These are phyloP conservation scores for Masnerella sp. DNA, from an alignment of 2,888 invertebrate species.

Conservation along the genomic window DNA sequence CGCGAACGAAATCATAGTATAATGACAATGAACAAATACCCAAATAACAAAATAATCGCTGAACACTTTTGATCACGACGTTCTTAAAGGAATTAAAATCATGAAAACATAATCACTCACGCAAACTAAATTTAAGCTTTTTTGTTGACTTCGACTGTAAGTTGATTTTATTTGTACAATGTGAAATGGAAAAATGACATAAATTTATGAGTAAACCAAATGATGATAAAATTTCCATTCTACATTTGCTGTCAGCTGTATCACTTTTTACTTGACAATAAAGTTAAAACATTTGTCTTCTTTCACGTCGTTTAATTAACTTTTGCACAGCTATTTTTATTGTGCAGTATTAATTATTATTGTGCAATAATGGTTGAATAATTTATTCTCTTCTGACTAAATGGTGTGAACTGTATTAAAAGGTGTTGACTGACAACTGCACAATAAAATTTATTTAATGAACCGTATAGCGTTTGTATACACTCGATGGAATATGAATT, in stretches of 20 bases:
- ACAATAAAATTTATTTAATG: conserved; percentile 16
- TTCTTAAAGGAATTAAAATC: conserved; percentile 17
- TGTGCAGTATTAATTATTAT: conserved; percentile 16
- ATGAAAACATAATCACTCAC: conserved; percentile 32
- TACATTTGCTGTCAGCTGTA: conserved; percentile 8
- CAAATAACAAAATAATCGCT: background rate
- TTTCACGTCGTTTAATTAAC: conserved; percentile 8
- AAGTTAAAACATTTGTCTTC: conserved; percentile 4
- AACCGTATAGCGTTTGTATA: conserved; percentile 7
- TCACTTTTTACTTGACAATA: conserved; percentile 28
- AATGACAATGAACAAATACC: background rate
- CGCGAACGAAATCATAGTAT: conserved; percentile 7
- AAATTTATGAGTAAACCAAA: background rate
- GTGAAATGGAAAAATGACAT: conserved; percentile 17
- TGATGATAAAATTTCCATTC: conserved; percentile 6
- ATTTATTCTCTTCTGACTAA: conserved; percentile 3
- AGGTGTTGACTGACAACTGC: background rate
- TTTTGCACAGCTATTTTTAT: conserved; percentile 7
- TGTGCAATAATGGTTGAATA: conserved; percentile 8
- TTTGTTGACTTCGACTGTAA: conserved; percentile 10
- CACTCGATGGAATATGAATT: conserved; percentile 27
- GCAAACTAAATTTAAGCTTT: conserved; percentile 14
- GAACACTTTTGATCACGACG: conserved; percentile 2
- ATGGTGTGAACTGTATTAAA: conserved; percentile 1
- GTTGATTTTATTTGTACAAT: conserved; percentile 2